phyloP scores from a whole-genome alignment of 2,888 invertebrate genomes.

The Palloptera scutellata region DNA sequence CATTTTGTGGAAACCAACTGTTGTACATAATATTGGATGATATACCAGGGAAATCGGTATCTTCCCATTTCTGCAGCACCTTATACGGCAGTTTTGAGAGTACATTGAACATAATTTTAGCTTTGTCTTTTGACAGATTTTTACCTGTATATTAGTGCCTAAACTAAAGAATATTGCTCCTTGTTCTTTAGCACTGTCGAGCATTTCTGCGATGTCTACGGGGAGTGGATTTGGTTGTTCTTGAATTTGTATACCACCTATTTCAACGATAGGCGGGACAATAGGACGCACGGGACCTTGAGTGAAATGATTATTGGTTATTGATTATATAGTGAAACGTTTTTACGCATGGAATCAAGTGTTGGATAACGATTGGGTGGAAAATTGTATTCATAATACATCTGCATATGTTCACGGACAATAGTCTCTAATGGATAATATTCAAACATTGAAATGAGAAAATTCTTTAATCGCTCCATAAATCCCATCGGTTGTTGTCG shows the following conservation, averaged over 20 bases:
- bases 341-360: slow-evolving; percentile 47
- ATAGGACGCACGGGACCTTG: slow-evolving; percentile 51
- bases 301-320: slow-evolving; percentile 52
- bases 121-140: slow-evolving; percentile 47
- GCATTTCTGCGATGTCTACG: slow-evolving; percentile 41
- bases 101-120: slow-evolving; percentile 67
- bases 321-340: slow-evolving; percentile 51
- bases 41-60: slow-evolving; percentile 60
- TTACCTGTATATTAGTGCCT: slow-evolving; percentile 54
- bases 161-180: slow-evolving; percentile 57
- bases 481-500: slow-evolving; percentile 37
- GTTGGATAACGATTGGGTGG: slow-evolving; percentile 51
- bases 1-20: slow-evolving; percentile 70
- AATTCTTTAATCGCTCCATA: slow-evolving; percentile 36
- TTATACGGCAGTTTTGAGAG: slow-evolving; percentile 69
- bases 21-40: slow-evolving; percentile 60
- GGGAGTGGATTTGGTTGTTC: slow-evolving; percentile 49
- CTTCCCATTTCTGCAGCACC: slow-evolving; percentile 74
- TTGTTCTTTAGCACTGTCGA: slow-evolving; percentile 46
- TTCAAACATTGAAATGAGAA: background rate
- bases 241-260: slow-evolving; percentile 56
- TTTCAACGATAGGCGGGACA: slow-evolving; percentile 52
- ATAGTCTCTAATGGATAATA: background rate
- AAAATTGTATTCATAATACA: slow-evolving; percentile 38
- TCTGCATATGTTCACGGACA: too few species aligned